phyloP scores from a whole-genome alignment of 2,797 vertebrate species.

The Tachyglossus aculeatus region DNA sequence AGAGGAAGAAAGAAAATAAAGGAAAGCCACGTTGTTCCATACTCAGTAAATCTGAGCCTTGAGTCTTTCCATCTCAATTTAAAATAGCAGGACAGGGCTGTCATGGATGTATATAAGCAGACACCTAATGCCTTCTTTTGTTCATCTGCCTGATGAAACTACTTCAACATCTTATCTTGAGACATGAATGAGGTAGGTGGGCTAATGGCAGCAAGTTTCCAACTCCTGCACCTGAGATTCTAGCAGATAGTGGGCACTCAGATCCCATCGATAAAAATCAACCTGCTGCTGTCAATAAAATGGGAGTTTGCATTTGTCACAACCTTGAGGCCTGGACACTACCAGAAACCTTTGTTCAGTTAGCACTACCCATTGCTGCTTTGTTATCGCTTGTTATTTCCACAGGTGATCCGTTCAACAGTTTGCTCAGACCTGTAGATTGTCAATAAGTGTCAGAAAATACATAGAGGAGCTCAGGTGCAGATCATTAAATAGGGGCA shows the following conservation, averaged over 20 bases:
- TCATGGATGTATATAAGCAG: slow-evolving; percentile 32
- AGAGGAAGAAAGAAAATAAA: slow-evolving; percentile 42
- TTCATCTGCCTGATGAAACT: slow-evolving; percentile 49
- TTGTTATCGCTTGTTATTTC: slow-evolving; percentile 54
- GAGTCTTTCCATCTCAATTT: slow-evolving; percentile 52
- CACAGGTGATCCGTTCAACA: slow-evolving; percentile 53
- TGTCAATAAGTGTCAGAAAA: slow-evolving; percentile 63
- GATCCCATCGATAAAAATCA: slow-evolving; percentile 54
- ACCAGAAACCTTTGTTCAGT: slow-evolving; percentile 31
- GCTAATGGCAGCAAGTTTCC: background rate
- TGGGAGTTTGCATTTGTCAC: slow-evolving; percentile 20
- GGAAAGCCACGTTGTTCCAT: background rate
- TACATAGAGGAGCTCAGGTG: slow-evolving; percentile 50
- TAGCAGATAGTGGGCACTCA: slow-evolving; percentile 8
- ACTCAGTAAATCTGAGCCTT: slow-evolving; percentile 32
- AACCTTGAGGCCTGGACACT: slow-evolving; percentile 43
- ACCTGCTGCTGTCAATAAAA: slow-evolving; percentile 54
- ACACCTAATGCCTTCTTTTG: slow-evolving; percentile 57
- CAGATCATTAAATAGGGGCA: slow-evolving; percentile 65
- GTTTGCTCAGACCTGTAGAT: slow-evolving; percentile 41
- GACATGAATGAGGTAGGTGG: slow-evolving; percentile 18
- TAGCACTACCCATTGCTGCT: slow-evolving; percentile 45
- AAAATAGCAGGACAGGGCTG: slow-evolving; percentile 25
- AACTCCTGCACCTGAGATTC: background rate
- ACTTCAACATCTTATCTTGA: slow-evolving; percentile 44